Evolutionary conservation across 2,888 invertebrate species (phyloP).

Genomic region (Ophioninae sp.): DNA sequence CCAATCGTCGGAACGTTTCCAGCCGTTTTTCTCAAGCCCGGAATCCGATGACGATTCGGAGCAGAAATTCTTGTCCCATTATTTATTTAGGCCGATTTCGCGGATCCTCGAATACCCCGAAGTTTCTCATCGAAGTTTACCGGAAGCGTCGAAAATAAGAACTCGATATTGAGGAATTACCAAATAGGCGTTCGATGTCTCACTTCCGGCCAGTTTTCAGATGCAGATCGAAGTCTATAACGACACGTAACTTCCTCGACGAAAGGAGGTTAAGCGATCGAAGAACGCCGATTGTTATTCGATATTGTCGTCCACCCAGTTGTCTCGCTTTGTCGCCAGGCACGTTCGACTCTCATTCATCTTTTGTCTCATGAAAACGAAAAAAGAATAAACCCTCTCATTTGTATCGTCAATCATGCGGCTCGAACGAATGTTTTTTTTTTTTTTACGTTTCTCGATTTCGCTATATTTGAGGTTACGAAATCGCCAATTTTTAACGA

Average conservation of each 20-base stretch:
- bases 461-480: neutral
- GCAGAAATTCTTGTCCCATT: too few relatives aligned
- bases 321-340: slow-evolving; percentile 9
- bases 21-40: too few relatives aligned
- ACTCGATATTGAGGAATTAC: too few relatives aligned
- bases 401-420: neutral
- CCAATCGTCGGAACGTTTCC: too few relatives aligned
- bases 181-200: too few relatives aligned
- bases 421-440: neutral
- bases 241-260: slow-evolving; percentile 48
- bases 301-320: slow-evolving; percentile 26
- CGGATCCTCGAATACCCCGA: too few relatives aligned
- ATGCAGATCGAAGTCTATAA: neutral
- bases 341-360: slow-evolving; percentile 17
- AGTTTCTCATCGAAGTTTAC: too few relatives aligned
- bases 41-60: too few relatives aligned
- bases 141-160: too few relatives aligned
- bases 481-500: neutral
- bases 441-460: neutral
- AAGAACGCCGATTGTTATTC: slow-evolving; percentile 53
- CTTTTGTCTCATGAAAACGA: neutral
- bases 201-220: neutral
- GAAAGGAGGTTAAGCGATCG: slow-evolving; percentile 41
- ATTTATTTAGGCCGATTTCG: too few relatives aligned
- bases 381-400: neutral